These are phyloP conservation scores for Aurelia coerulea DNA, from an alignment of 30 jellyfish, hydroid and myxozoan species.

Conservation along the genomic window DNA sequence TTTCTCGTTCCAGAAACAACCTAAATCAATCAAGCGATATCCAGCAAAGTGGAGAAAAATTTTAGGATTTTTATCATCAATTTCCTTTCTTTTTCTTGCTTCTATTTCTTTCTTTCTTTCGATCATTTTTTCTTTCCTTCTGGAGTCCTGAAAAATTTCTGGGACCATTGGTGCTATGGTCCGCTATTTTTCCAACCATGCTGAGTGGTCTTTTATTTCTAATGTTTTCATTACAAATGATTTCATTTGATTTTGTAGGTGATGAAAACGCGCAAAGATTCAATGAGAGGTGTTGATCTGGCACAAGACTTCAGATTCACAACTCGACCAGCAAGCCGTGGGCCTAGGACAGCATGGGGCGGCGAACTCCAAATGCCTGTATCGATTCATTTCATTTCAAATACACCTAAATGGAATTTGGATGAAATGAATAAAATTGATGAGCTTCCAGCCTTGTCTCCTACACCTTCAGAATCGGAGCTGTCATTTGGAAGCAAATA, in stretches of 20 bases:
- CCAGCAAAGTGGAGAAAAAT: no score
- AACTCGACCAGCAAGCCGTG: conserved; percentile 54
- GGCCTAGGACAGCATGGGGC: conserved; percentile 82
- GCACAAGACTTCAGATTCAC: conserved; percentile 82
- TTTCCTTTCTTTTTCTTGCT: no score
- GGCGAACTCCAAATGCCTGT: conserved; percentile 38
- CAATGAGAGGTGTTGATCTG: conserved; percentile 53
- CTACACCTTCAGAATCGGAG: conserved; percentile 5
- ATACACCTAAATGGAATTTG: not conserved
- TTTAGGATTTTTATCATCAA: no score
- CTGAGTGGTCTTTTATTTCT: no score
- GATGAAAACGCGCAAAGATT: conserved; percentile 73
- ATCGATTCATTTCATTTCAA: not conserved
- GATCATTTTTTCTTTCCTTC: no score
- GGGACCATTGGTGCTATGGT: no score
- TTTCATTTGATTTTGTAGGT: conserved; percentile 37
- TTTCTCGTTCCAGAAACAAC: no score
- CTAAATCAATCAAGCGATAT: no score
- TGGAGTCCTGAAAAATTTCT: no score
- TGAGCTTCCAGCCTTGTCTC: conserved; percentile 36
- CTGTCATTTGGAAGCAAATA: conserved; percentile 9
- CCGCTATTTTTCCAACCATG: no score
- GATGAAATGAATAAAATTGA: not conserved
- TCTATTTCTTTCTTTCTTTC: no score
- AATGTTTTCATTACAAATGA: not conserved